Conservation (phyloP, 2,888 invertebrate genomes). For the Parapristionchus giblindavisi region DNA sequence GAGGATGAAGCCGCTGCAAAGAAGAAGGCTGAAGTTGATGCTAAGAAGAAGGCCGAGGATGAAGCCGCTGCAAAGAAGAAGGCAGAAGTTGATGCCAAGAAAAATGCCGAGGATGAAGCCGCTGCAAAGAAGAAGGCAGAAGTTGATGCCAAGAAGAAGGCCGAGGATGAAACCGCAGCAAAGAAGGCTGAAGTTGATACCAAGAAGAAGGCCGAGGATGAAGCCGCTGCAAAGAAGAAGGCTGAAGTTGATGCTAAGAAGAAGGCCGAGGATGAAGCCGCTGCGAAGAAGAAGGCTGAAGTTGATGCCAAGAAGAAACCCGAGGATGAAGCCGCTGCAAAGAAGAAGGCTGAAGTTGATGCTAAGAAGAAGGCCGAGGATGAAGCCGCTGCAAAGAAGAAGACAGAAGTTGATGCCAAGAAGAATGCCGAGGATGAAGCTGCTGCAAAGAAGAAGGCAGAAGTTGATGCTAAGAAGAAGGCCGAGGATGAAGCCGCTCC, state of each 20-base stretch:
- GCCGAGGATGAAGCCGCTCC: conserved; percentile 19
- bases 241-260: conserved; percentile 19
- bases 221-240: conserved; percentile 37
- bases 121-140: conserved; percentile 40
- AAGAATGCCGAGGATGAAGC: conserved; percentile 38
- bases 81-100: conserved; percentile 39
- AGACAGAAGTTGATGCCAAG: conserved; percentile 21
- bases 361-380: conserved; percentile 35
- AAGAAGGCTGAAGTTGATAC: too few relatives aligned
- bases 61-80: conserved; percentile 35
- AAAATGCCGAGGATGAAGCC: conserved; percentile 37
- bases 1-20: background rate
- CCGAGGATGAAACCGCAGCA: conserved; percentile 8
- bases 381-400: conserved; percentile 38
- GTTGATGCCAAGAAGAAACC: conserved; percentile 29
- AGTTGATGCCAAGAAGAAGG: conserved; percentile 41
- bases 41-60: too few relatives aligned
- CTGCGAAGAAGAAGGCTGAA: conserved; percentile 34
- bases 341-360: conserved; percentile 24
- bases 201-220: conserved; percentile 38
- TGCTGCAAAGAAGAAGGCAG: conserved; percentile 40
- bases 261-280: background rate
- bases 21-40: background rate
- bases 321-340: conserved; percentile 31
- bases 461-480: conserved; percentile 39